Evolutionary conservation across 2,113 vertebrate species (phyloP).

Genomic region (Edolisoma coerulescens): DNA sequence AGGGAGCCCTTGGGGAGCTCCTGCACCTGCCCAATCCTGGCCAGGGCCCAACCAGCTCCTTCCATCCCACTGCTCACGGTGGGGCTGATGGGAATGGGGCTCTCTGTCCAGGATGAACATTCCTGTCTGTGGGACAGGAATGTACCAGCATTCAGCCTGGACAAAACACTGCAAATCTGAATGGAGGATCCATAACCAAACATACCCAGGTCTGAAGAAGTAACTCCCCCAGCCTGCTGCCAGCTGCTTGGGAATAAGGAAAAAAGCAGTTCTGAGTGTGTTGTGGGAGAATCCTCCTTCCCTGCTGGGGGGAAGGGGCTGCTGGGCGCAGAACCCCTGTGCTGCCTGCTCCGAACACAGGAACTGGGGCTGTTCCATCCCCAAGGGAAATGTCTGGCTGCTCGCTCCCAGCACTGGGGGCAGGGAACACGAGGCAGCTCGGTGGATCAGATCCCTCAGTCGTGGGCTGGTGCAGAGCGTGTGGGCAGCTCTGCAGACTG

Average conservation of each 20-base stretch:
- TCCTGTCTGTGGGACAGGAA: not conserved
- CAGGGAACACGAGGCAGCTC: not conserved
- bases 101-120: accelerated
- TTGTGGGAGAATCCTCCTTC: not conserved
- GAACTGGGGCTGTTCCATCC: not conserved
- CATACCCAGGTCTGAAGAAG: not conserved
- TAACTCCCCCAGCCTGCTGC: not conserved
- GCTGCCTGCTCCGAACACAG: not conserved
- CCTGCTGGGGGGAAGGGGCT: not conserved
- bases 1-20: not conserved
- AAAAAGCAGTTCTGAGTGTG: not conserved
- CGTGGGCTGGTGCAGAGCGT: not conserved
- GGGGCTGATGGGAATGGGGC: not conserved
- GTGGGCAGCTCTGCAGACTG: not conserved
- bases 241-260: not conserved
- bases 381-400: not conserved
- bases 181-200: not conserved
- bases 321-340: not conserved
- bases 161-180: not conserved
- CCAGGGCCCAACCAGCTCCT: not conserved
- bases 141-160: not conserved
- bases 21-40: not conserved
- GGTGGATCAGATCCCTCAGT: not conserved
- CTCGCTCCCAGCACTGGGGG: not conserved
- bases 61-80: not conserved